Conservation (phyloP, 2,113 vertebrate species). For the Cheilinus undulatus region DNA sequence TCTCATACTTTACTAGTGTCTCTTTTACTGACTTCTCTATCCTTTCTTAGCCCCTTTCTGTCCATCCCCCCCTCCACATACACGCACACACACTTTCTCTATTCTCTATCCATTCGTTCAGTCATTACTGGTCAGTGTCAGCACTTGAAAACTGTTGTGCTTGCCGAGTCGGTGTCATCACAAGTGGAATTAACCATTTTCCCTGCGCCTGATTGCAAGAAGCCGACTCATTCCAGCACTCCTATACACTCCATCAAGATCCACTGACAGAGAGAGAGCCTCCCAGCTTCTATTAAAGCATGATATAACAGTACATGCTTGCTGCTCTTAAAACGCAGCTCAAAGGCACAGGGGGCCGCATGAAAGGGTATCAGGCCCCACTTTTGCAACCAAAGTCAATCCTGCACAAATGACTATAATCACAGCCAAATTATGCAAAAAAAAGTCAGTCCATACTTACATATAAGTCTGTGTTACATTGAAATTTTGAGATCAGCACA, state of each 20-base stretch:
- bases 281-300: conserved; percentile 68
- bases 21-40: conserved; percentile 73
- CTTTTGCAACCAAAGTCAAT: too few species aligned
- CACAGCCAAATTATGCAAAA: too few species aligned
- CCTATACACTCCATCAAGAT: conserved; percentile 75
- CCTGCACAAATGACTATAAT: too few species aligned
- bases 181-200: conserved; percentile 88
- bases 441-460: too few species aligned
- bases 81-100: conserved; percentile 61
- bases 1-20: conserved; percentile 77
- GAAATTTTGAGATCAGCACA: too few species aligned
- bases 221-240: conserved; percentile 71
- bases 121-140: conserved; percentile 91
- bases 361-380: too few species aligned
- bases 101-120: conserved; percentile 86
- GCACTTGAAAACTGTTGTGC: conserved; percentile 90
- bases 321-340: background rate
- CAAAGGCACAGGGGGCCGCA: conserved; percentile 6
- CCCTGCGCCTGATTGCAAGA: conserved; percentile 81
- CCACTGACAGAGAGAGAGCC: conserved; percentile 66
- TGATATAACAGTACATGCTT: conserved; percentile 73
- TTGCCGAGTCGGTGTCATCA: conserved; percentile 87
- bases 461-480: too few species aligned
- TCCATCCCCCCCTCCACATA: conserved; percentile 27
- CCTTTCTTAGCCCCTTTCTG: conserved; percentile 54